Evolutionary conservation across 2,888 invertebrate genomes (phyloP).

Genomic region (Metallyticus violacea): DNA sequence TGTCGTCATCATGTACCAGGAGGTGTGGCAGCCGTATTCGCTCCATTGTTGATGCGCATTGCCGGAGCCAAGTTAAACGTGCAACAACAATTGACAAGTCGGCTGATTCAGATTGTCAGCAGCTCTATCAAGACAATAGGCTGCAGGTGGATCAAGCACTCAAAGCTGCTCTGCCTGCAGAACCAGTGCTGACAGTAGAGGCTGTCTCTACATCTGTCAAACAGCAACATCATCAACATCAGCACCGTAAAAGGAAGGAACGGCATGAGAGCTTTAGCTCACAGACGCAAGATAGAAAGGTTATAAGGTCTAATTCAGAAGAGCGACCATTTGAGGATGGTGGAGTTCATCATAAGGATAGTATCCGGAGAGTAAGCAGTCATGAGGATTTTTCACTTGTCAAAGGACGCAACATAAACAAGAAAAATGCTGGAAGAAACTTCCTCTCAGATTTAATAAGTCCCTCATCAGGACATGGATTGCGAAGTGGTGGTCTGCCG

Average conservation of each 20-base stretch:
- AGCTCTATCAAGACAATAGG: conserved; percentile 33
- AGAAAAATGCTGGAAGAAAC: conserved; percentile 16
- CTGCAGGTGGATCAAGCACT: conserved; percentile 26
- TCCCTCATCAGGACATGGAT: conserved; percentile 44
- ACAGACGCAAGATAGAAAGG: conserved; percentile 57
- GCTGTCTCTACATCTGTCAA: not conserved
- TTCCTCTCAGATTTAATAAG: conserved; percentile 25
- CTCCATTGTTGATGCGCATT: conserved; percentile 32
- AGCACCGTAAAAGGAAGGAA: conserved; percentile 57
- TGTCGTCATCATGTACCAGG: conserved; percentile 25
- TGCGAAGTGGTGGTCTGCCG: conserved; percentile 38
- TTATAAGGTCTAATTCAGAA: conserved; percentile 37
- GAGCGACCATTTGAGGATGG: conserved; percentile 33
- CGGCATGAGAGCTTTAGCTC: conserved; percentile 56
- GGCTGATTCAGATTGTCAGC: conserved; percentile 33
- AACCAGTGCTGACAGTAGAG: not conserved
- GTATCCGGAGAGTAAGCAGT: conserved; percentile 59
- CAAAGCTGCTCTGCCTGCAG: conserved; percentile 22
- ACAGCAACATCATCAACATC: conserved; percentile 11
- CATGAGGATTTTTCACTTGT: conserved; percentile 55
- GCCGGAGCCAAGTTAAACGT: not conserved
- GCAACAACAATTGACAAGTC: conserved; percentile 22
- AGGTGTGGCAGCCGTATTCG: conserved; percentile 35
- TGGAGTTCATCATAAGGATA: conserved; percentile 27
- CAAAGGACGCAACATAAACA: conserved; percentile 37